Conservation (phyloP, 2,797 vertebrate genomes). For the Hyperoplus lanceolatus region DNA sequence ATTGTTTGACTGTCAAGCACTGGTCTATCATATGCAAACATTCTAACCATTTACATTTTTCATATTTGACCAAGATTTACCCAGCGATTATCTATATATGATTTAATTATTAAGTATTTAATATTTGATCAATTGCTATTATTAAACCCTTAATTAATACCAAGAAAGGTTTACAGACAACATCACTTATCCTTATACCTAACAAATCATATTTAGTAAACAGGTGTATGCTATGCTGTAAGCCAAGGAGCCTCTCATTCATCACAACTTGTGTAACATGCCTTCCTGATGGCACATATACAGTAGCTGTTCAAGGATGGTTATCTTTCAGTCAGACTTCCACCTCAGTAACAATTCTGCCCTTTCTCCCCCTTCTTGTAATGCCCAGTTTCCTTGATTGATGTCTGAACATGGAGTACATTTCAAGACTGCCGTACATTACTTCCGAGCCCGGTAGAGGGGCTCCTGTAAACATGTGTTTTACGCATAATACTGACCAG, state of each 20-base stretch:
- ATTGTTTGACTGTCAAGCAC: background rate
- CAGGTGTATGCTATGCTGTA: no score
- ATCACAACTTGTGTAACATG: background rate
- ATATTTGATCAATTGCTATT: background rate
- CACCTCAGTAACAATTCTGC: conserved; percentile 21
- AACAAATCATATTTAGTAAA: no score
- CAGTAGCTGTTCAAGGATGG: conserved; percentile 21
- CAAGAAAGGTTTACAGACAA: background rate
- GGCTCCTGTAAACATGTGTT: conserved; percentile 67
- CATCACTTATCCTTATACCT: background rate
- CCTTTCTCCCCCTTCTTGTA: conserved; percentile 20
- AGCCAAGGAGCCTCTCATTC: background rate
- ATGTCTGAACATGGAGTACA: conserved; percentile 57
- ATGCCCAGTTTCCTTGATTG: conserved; percentile 29
- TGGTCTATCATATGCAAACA: conserved; percentile 8
- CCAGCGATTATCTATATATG: background rate
- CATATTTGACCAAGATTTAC: conserved; percentile 1
- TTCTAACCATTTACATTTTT: conserved; percentile 7
- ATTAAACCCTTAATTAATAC: background rate
- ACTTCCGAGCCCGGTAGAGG: conserved; percentile 27
- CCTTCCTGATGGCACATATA: background rate
- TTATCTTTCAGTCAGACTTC: conserved; percentile 10
- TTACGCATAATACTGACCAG: conserved; percentile 40
- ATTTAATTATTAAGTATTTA: background rate
- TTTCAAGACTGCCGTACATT: conserved; percentile 46